Base-by-base conservation (phyloP, 1,140 invertebrate genomes). In the Pseudomyrmex cubaensis region DNA sequence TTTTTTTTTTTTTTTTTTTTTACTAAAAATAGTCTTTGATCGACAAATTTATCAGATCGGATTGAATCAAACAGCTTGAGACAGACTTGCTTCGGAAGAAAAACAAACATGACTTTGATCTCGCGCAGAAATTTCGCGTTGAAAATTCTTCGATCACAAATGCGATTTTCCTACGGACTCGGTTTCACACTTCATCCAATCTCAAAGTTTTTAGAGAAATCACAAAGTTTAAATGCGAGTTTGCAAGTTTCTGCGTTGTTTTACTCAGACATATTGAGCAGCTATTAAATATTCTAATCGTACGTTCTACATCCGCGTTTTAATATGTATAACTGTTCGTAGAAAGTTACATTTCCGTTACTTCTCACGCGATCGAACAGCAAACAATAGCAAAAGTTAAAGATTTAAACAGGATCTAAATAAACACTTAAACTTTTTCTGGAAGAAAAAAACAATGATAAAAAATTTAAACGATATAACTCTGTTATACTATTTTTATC, bases 71-170 rank as follows among this genome's bases (percentile, higher is more conserved):
- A 76, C 57, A 35, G 35, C 8, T 7, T 13, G 15, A 46, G 20
- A 10, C 48, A 13, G 22, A 12, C 10, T 20, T 46, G 35, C 13
- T 54, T 1, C n/a, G 25, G 25, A 67, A 44, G 12, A 63, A 25
- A 76, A 76, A 35, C 35, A 44, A 77, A n/a, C n/a, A 54, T 3
- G 17, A 15, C 10, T 67, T 35, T 1, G 17, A 67, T 77, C 48
- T 67, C 62, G 72, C 62, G 57, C 61, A 44, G 62, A 66, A n/a
- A 66, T 4, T 2, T 8, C 2, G 64, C n/a, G 7, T 52, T 66
- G n/a, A 76, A 76, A 66, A 76, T 22, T 12, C 17, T 67, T 67
- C 74, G 25, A 67, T 77, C 25, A 52, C 25, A 52, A n/a, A 74
- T 61, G 48, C 17, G 48, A 13, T 77, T 77, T 67, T 17, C 12